Conservation (phyloP, 2,888 invertebrate genomes). For the Entomobrya multifasciata region DNA sequence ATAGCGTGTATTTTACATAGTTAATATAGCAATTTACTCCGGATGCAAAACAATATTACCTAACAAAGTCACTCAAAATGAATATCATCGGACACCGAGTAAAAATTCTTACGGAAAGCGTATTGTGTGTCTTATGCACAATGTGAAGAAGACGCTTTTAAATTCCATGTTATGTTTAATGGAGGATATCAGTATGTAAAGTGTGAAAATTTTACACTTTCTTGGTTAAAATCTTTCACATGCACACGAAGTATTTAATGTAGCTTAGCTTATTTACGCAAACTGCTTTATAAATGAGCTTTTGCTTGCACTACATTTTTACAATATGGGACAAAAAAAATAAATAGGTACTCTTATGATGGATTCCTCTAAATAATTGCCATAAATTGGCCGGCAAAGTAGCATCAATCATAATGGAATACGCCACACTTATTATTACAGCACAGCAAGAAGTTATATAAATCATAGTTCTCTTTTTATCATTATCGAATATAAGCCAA, state of each 20-base stretch:
- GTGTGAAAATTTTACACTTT: conserved; percentile 56
- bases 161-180: neutral
- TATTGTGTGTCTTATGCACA: too few species aligned
- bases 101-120: too few species aligned
- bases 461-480: neutral
- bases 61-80: conserved; percentile 50
- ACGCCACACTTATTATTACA: conserved; percentile 24
- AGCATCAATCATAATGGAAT: conserved; percentile 58
- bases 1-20: conserved; percentile 11
- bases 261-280: neutral
- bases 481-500: too few species aligned
- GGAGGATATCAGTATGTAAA: neutral
- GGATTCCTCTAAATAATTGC: conserved; percentile 59
- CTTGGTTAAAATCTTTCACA: neutral
- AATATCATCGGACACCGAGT: neutral
- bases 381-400: conserved; percentile 50
- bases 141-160: neutral
- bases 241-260: neutral
- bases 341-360: conserved; percentile 29
- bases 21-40: conserved; percentile 46
- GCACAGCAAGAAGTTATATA: neutral
- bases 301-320: neutral
- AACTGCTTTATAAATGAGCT: too few species aligned
- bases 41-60: conserved; percentile 48
- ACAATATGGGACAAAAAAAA: neutral